Evolutionary conservation across 1,140 invertebrate genomes (phyloP).

Genomic region (Drosophila nasuta): DNA sequence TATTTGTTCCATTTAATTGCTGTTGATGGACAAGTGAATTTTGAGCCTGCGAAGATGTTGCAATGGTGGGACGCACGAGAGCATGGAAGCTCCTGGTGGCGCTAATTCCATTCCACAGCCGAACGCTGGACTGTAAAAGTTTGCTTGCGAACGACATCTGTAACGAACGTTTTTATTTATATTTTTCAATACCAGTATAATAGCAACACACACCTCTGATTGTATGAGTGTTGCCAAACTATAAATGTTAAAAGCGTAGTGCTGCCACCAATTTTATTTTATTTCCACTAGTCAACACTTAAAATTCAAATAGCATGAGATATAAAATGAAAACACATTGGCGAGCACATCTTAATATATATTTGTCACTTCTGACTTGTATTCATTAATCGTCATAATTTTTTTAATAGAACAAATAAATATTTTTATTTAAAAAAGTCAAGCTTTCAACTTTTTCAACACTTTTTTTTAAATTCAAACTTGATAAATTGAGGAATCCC

Average conservation of each 20-base stretch:
- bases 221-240: constrained; percentile 1
- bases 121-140: constrained; percentile 47
- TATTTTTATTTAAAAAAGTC: too few species aligned
- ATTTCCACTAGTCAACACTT: background rate
- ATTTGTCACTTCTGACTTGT: too few species aligned
- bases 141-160: constrained; percentile 67
- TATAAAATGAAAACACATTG: too few species aligned
- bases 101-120: constrained; percentile 56
- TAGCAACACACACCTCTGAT: constrained; percentile 38
- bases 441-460: too few species aligned
- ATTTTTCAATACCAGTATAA: constrained; percentile 20
- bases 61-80: constrained; percentile 43
- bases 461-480: too few species aligned
- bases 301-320: background rate
- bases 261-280: constrained; percentile 1
- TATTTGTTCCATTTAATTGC: constrained; percentile 10
- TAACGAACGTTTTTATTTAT: constrained; percentile 43
- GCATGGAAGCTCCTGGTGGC: constrained; percentile 60
- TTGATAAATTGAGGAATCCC: too few species aligned
- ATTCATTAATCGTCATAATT: too few species aligned
- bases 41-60: constrained; percentile 9
- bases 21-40: constrained; percentile 29
- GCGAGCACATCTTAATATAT: too few species aligned
- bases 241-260: background rate
- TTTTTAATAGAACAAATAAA: too few species aligned